Percentiles rank a stretch among this genome's conserved stretches.
Evolutionary conservation across 2,888 invertebrate species (phyloP).

Genomic region (Trileptium ribeirensis): DNA sequence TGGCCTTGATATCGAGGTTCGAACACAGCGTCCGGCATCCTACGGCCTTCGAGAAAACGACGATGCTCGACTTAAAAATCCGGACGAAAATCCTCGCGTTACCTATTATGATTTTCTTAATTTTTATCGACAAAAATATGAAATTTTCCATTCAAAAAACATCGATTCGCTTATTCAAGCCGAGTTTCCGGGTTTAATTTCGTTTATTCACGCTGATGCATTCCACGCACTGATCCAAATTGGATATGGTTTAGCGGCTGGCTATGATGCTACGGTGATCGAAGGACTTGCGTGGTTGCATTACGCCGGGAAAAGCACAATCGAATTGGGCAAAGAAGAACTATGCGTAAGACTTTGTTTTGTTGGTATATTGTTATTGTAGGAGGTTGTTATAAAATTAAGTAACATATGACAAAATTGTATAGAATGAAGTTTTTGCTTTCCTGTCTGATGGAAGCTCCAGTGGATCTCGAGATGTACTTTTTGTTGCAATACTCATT

Average conservation of each 20-base stretch:
- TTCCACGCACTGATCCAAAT: slow-evolving; percentile 9
- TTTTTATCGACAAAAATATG: background rate
- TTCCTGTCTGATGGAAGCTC: too few species aligned
- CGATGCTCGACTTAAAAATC: background rate
- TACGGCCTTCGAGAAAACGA: background rate
- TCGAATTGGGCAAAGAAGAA: background rate
- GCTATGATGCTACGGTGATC: background rate
- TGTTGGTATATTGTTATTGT: too few species aligned
- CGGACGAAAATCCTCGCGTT: background rate
- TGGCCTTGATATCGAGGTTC: background rate
- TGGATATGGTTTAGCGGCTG: background rate
- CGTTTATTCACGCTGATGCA: background rate
- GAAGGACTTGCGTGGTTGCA: slow-evolving; percentile 13
- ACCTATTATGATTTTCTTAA: background rate
- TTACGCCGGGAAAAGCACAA: background rate
- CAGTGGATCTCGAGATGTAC: too few species aligned
- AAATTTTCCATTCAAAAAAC: background rate
- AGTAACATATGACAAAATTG: too few species aligned
- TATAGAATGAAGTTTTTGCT: too few species aligned
- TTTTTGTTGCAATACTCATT: too few species aligned
- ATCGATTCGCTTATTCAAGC: background rate
- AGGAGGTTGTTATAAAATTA: too few species aligned
- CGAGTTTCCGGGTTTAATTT: background rate
- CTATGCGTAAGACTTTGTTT: background rate
- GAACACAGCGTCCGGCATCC: background rate